phyloP scores from a whole-genome alignment of 2,888 invertebrate species.

The Anticlea derivata region DNA sequence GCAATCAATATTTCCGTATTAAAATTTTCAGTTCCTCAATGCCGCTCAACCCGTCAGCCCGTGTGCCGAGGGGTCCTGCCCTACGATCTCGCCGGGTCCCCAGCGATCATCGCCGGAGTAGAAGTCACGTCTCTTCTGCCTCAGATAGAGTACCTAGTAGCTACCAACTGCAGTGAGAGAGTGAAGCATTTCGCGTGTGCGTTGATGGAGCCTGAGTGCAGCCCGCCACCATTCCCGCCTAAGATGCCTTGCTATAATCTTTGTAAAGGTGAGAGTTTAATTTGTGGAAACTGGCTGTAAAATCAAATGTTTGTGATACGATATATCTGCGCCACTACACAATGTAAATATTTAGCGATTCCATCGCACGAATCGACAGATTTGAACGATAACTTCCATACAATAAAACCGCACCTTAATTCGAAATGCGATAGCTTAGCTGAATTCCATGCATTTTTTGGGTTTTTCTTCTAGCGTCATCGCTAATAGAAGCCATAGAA shows the following conservation, averaged over 20 bases:
- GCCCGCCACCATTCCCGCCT: constrained; percentile 81
- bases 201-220: constrained; percentile 87
- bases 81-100: constrained; percentile 85
- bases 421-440: no score
- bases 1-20: background rate
- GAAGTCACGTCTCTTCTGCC: constrained; percentile 72
- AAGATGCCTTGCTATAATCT: constrained; percentile 86
- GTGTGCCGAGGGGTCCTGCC: constrained; percentile 87
- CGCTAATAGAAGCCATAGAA: no score
- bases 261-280: constrained; percentile 82
- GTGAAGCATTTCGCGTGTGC: constrained; percentile 86
- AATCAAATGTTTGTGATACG: no score
- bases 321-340: no score
- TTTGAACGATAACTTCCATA: no score
- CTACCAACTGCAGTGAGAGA: constrained; percentile 86
- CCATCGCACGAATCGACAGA: no score
- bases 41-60: constrained; percentile 77
- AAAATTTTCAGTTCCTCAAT: constrained; percentile 67
- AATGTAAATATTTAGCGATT: no score
- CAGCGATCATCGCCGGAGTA: constrained; percentile 63
- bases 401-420: no score
- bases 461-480: no score
- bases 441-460: no score
- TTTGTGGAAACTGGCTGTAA: no score
- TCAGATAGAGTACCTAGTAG: constrained; percentile 84